Base-by-base conservation (phyloP, 2,888 invertebrate species). In the Melieria picta region DNA sequence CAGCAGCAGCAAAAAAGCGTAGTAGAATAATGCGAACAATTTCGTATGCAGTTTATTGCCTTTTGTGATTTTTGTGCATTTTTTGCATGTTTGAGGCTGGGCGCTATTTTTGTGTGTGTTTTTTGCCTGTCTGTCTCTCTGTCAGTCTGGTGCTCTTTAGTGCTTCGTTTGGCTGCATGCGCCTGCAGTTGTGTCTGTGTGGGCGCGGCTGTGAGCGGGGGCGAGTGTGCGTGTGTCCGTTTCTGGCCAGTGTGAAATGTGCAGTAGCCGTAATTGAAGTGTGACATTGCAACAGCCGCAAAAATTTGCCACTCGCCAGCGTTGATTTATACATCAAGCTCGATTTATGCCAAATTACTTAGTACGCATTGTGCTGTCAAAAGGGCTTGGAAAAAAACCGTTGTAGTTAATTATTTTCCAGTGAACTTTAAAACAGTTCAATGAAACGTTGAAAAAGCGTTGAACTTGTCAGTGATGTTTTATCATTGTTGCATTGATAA, bases 251-350 rank as follows among this genome's bases (percentile, higher is more conserved):
- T 58, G 4, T 43, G 68, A 30, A 47, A 56, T 69, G 61, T 50
- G 30, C n/a, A 48, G 60, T 72, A 52, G 16, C 58, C 45, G 69
- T 71, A 73, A 75, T 69, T 73, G 75, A 73, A 72, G 73, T 75
- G 73, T 73, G 73, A 75, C 75, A 75, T 71, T 60, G 68, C 64
- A 69, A 65, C 48, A 65, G 71, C 75, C 75, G 57, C 75, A 75
- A 75, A 75, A 68, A 75, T 75, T 70, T 69, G 63, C 63, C 63
- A 67, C 48, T 67, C 60, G 16, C 3, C 42, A 52, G 45, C 48
- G 43, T 60, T 61, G 60, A 67, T 67, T 67, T 67, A 67, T 67
- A 60, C 61, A 60, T 67, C 45, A 61, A 60, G 45, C 30, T 30
- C 30, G 30, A 30, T 30, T 30, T 30, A 30, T 30, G 30, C 30